Evolutionary conservation across 2,797 vertebrate genomes (phyloP), one percentile per base, ranked within the genome.

Genomic region (Poliocrania exsul): DNA sequence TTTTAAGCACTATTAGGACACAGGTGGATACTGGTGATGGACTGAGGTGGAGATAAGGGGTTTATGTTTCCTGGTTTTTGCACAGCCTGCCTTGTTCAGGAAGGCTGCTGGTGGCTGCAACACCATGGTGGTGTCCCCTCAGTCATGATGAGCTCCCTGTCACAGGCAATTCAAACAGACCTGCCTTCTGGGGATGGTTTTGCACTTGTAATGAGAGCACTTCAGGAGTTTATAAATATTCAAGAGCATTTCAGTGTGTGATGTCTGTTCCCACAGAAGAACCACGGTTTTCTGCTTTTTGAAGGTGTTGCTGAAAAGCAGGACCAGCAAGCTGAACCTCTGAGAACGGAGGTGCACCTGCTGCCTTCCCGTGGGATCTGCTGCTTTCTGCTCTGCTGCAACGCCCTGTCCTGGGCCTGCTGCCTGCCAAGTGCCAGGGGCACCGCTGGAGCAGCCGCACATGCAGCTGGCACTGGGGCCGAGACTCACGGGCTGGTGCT

Each of bases 381-480:
- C 69, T 54, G 69, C 11, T 10, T 21, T 46, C 69, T 54, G 69
- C 11, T 10, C 24, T 40, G 38, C 47, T 44, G 42, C 19, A 29
- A 19, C 33, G 53, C 19, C 11, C 65, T 26, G 23, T 18, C 16
- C 37, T 47, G 42, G 1, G 49, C 0, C 13, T 16, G n/a, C 37
- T 57, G 49, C 40, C 7, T 31, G 29, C 29, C 2, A 2, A 21
- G 14, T 21, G 40, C 31, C 37, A 6, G 46, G 23, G 60, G 16
- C 21, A 29, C 16, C 50, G 17, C 47, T 66, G 49, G 50, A 31
- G 21, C 7, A 80, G 9, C 44, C 26, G 65, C 29, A 3, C 2
- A 1, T 3, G 14, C 20, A 24, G 29, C 20, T 5, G 16, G 31
- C 38, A 25, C 50, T 57, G 20, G 1, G 1, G 9, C 42, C 12